Evolutionary conservation across 2,113 vertebrate genomes (phyloP).

Genomic region (Aegotheles bennettii): DNA sequence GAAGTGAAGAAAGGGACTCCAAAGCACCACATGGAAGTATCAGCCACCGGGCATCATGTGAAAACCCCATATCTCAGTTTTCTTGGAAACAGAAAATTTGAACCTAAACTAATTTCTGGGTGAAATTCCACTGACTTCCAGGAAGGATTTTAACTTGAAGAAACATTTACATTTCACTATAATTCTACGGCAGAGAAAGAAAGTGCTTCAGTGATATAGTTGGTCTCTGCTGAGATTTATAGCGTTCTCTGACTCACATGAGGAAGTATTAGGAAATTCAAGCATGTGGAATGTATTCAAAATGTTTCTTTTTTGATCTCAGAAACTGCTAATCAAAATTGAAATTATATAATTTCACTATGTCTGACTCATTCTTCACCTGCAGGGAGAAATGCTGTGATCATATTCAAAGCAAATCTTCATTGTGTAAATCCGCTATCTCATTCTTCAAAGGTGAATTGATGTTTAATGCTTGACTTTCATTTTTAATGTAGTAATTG

Average conservation of each 20-base stretch:
- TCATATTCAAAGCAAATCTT: background rate
- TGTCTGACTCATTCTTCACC: background rate
- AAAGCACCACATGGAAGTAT: background rate
- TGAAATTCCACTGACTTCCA: background rate
- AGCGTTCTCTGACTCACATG: background rate
- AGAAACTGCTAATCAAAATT: background rate
- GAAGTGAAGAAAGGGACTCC: background rate
- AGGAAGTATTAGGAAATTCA: constrained; percentile 19
- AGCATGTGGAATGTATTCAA: background rate
- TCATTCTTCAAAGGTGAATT: background rate
- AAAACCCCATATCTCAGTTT: background rate
- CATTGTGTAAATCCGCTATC: background rate
- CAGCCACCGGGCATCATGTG: background rate
- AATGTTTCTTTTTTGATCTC: background rate
- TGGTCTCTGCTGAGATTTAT: background rate
- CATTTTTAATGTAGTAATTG: background rate
- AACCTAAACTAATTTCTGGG: background rate
- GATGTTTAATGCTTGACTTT: background rate
- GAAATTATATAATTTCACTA: background rate
- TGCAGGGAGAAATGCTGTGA: background rate
- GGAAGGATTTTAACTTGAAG: background rate
- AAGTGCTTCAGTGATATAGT: background rate
- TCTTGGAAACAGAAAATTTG: background rate
- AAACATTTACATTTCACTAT: background rate
- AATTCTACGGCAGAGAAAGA: background rate